A percentile compares a stretch with the other conserved stretches of the same genome.
phyloP scores from a whole-genome alignment of 2,888 invertebrate genomes.

The Parnassius mnemosyne region DNA sequence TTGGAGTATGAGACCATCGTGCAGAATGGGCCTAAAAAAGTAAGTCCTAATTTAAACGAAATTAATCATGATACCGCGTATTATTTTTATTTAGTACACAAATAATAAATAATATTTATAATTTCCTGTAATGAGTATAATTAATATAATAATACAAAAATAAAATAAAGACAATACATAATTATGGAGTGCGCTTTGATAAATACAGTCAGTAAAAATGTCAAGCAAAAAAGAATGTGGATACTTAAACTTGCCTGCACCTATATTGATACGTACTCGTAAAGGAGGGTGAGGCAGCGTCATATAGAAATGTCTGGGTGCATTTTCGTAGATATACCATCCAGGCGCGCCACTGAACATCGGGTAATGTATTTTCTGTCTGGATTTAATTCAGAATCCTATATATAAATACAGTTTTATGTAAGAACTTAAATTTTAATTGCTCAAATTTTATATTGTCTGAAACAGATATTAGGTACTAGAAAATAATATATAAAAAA shows the following conservation, averaged over 20 bases:
- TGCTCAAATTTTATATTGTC: too few species aligned
- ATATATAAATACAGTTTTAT: conserved; percentile 11
- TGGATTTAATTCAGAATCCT: conserved; percentile 44
- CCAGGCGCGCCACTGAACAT: conserved; percentile 47
- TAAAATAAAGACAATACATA: too few species aligned
- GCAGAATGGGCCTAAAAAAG: conserved; percentile 84
- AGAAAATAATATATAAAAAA: too few species aligned
- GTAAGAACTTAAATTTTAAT: too few species aligned
- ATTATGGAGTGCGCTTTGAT: too few species aligned
- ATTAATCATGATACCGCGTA: neutral
- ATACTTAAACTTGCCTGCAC: conserved; percentile 23
- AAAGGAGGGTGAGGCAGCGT: conserved; percentile 50
- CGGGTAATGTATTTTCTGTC: conserved; percentile 59
- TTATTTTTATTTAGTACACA: too few species aligned
- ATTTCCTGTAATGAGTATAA: too few species aligned
- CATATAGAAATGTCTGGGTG: conserved; percentile 72
- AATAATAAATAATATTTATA: too few species aligned
- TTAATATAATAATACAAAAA: too few species aligned
- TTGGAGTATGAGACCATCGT: conserved; percentile 83
- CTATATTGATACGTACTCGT: conserved; percentile 36
- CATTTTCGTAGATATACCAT: conserved; percentile 55
- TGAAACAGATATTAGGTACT: too few species aligned
- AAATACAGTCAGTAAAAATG: neutral
- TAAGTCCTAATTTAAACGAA: conserved; percentile 52
- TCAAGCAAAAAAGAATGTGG: conserved; percentile 12